Evolutionary conservation across 2,113 vertebrate genomes (phyloP).

Genomic region (Panurus biarmicus): DNA sequence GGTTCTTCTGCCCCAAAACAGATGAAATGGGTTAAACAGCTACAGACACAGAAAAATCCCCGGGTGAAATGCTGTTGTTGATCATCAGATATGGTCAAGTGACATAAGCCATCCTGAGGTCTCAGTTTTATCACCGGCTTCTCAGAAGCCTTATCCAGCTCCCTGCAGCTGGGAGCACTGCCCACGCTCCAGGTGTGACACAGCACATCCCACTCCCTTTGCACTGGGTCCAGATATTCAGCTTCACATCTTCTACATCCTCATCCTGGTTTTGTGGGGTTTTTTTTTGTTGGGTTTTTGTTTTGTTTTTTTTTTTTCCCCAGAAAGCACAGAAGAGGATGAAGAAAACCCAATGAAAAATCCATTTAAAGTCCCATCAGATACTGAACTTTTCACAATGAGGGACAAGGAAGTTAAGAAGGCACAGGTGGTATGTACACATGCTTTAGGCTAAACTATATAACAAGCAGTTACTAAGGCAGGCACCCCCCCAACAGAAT

Average conservation of each 20-base stretch:
- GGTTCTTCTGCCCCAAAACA: not conserved
- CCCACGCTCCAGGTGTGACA: not conserved
- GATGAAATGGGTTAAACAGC: not conserved
- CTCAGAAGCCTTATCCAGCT: not conserved
- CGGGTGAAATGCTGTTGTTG: not conserved
- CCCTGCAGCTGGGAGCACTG: not conserved
- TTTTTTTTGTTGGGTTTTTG: not conserved
- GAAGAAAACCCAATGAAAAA: constrained; percentile 14
- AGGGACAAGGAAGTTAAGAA: constrained; percentile 62
- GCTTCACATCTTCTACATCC: not conserved
- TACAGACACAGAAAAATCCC: not conserved
- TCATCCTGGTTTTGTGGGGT: not conserved
- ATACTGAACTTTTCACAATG: constrained; percentile 64
- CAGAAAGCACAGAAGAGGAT: not conserved
- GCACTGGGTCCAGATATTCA: not conserved
- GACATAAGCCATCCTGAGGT: not conserved
- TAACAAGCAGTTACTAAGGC: not conserved
- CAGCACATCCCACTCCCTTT: not conserved
- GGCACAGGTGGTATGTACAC: constrained; percentile 45
- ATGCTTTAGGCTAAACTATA: not conserved
- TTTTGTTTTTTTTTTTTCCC: not conserved
- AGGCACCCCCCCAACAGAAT: not conserved
- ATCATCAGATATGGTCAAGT: not conserved
- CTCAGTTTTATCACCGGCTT: not conserved
- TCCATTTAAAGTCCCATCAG: constrained; percentile 61